These are phyloP conservation scores for Ptyas mucosa DNA, from an alignment of 2,113 vertebrate genomes.

Conservation along the genomic window DNA sequence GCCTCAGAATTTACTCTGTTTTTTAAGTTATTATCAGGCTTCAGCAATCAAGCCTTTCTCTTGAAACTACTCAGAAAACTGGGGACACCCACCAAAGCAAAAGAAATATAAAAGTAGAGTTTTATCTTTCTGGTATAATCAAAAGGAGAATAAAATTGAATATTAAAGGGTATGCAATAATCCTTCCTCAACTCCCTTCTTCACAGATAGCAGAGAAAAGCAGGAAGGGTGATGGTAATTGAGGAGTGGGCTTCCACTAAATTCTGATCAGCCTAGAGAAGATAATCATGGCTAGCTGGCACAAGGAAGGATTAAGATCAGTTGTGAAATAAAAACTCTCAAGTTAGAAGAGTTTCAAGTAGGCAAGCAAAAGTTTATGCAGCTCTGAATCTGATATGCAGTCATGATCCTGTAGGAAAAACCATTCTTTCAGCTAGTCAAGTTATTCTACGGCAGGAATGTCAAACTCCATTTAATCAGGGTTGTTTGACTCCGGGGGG, in stretches of 20 bases:
- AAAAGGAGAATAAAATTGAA: background rate
- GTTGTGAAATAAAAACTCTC: background rate
- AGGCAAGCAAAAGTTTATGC: background rate
- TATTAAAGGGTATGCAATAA: background rate
- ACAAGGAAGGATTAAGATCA: background rate
- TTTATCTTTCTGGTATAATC: background rate
- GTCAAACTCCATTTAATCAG: too few species aligned
- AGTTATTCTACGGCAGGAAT: background rate
- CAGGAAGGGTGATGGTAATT: background rate
- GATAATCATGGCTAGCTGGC: background rate
- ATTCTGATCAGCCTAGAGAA: background rate
- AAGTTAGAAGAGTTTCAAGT: background rate
- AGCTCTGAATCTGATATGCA: background rate
- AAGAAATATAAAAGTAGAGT: background rate
- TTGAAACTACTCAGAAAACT: background rate
- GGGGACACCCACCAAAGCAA: background rate
- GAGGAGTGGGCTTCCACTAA: background rate
- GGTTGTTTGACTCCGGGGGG: too few species aligned
- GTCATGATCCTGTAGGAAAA: background rate
- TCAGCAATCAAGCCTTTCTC: background rate
- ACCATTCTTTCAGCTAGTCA: background rate
- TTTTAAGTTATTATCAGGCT: background rate
- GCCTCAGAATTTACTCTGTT: background rate
- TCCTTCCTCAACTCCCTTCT: background rate
- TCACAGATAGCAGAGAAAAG: too few species aligned